Evolutionary conservation across 2,888 invertebrate genomes (phyloP).

Genomic region (Philhelius pedissequus): DNA sequence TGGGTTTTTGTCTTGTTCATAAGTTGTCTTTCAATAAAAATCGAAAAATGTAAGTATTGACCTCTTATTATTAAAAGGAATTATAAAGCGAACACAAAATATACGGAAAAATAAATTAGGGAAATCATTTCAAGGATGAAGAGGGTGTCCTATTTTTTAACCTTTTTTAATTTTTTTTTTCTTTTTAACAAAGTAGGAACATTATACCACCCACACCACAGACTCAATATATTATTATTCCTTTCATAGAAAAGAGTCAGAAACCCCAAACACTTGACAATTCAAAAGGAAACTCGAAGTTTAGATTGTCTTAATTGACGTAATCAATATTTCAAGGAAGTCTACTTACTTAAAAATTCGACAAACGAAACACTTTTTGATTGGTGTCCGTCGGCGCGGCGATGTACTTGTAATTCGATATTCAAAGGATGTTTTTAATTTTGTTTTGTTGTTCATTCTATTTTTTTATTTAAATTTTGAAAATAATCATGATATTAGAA

Average conservation of each 20-base stretch:
- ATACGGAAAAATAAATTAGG: neutral
- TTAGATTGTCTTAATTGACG: neutral
- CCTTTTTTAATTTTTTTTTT: neutral
- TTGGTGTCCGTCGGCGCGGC: neutral
- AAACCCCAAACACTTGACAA: neutral
- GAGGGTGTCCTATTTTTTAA: neutral
- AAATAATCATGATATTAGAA: neutral
- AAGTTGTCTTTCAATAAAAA: too few relatives aligned
- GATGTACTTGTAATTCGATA: neutral
- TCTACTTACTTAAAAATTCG: slow-evolving; percentile 16
- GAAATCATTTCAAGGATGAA: neutral
- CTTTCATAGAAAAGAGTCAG: neutral
- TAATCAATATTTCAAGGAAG: neutral
- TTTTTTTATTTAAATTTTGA: neutral
- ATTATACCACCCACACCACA: too few relatives aligned
- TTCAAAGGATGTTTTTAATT: neutral
- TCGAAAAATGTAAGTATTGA: neutral
- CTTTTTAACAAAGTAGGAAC: neutral
- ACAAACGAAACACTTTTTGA: neutral
- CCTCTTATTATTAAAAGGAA: neutral
- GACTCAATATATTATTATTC: neutral
- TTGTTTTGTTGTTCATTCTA: neutral
- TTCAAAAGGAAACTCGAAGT: neutral
- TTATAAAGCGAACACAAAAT: neutral
- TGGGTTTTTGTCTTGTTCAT: too few relatives aligned